Evolutionary conservation across 2,888 invertebrate species (phyloP).

Genomic region (Cephalotes varians): DNA sequence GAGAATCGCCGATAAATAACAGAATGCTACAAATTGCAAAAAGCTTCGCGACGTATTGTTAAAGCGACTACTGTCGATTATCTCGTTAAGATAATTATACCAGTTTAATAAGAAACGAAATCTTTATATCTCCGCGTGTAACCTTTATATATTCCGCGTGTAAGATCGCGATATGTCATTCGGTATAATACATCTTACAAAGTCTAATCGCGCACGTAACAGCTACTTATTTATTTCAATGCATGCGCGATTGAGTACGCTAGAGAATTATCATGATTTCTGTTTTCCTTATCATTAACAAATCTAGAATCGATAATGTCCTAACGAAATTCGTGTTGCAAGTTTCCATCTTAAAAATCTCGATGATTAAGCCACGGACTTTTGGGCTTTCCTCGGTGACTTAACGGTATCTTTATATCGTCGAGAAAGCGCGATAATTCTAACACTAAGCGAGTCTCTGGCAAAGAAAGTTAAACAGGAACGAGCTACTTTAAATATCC

Average conservation of each 20-base stretch:
- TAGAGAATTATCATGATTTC: neutral
- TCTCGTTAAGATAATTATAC: conserved; percentile 41
- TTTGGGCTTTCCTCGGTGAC: neutral
- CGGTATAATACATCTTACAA: neutral
- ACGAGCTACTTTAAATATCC: conserved; percentile 13
- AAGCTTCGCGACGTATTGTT: neutral
- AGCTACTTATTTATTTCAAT: neutral
- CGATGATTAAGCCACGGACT: neutral
- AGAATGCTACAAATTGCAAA: neutral
- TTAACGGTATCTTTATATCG: conserved; percentile 33
- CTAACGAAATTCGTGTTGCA: neutral
- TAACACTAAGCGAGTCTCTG: neutral
- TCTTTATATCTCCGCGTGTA: no score
- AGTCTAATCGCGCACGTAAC: neutral
- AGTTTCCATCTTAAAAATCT: neutral
- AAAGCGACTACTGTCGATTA: neutral
- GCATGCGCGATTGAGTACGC: neutral
- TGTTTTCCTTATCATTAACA: neutral
- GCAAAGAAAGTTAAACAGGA: neutral
- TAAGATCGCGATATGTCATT: conserved; percentile 13
- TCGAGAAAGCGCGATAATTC: conserved; percentile 18
- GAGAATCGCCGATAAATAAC: conserved; percentile 16
- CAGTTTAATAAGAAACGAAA: conserved; percentile 10
- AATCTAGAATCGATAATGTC: neutral
- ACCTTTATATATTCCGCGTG: neutral